phyloP scores from a whole-genome alignment of 2,888 invertebrate species.

The Nemoura dubitans region DNA sequence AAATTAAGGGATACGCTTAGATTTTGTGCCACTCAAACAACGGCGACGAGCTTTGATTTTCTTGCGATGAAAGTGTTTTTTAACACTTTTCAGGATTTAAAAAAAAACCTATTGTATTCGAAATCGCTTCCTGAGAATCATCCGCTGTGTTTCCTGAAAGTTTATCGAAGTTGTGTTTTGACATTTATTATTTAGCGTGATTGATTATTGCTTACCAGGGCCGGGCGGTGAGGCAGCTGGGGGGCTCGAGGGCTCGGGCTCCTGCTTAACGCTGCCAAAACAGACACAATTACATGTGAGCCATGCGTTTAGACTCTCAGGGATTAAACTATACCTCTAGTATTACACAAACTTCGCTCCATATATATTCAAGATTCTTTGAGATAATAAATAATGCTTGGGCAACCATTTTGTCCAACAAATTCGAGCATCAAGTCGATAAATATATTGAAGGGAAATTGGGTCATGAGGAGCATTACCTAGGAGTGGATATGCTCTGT shows the following conservation, averaged over 20 bases:
- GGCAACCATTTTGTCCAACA: neutral
- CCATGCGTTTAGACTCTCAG: neutral
- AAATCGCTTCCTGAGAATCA: neutral
- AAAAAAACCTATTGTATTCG: no score
- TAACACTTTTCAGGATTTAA: neutral
- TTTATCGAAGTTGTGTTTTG: neutral
- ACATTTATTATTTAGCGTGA: slow-evolving; percentile 7
- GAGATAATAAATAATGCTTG: neutral
- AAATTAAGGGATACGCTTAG: neutral
- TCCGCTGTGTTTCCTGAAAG: neutral
- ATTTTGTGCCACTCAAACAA: neutral
- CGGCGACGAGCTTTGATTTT: neutral
- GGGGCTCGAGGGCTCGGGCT: slow-evolving; percentile 34
- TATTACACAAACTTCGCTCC: neutral
- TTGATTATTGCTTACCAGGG: slow-evolving; percentile 35
- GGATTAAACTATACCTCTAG: neutral
- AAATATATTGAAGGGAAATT: neutral
- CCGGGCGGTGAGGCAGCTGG: slow-evolving; percentile 13
- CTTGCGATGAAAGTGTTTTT: neutral
- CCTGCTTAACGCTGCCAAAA: slow-evolving; percentile 33
- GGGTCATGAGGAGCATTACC: neutral
- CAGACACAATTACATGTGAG: neutral
- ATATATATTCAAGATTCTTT: neutral
- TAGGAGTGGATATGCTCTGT: neutral
- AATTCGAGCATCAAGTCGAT: neutral